These are phyloP conservation scores for Chionodraco myersi DNA, from an alignment of 2,113 vertebrate genomes.

Conservation along the genomic window DNA sequence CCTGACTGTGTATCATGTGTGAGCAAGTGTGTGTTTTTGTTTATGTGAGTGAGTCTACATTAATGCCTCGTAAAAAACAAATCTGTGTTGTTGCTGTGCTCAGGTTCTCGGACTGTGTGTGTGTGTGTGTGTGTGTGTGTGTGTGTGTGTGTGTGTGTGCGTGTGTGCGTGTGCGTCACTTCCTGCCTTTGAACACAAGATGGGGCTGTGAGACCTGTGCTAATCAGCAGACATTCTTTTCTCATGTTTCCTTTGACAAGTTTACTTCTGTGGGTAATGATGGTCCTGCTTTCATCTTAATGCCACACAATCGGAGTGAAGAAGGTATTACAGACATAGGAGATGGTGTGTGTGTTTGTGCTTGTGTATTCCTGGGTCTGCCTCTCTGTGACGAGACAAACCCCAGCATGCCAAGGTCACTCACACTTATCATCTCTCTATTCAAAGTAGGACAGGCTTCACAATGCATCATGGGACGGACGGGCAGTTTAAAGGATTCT, in stretches of 20 bases:
- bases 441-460: neutral
- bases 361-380: slow-evolving; percentile 5
- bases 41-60: neutral
- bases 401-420: slow-evolving; percentile 39
- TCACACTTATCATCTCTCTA: slow-evolving; percentile 49
- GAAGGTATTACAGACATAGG: slow-evolving; percentile 10
- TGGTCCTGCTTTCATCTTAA: slow-evolving; percentile 62
- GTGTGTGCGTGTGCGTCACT: slow-evolving; percentile 8
- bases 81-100: slow-evolving; percentile 1
- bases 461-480: neutral
- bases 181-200: slow-evolving; percentile 68
- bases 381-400: slow-evolving; percentile 41
- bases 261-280: neutral
- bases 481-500: slow-evolving; percentile 19
- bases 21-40: neutral
- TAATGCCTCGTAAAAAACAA: neutral
- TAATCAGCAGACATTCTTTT: slow-evolving; percentile 6
- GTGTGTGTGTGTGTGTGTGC: slow-evolving; percentile 10
- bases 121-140: neutral
- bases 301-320: slow-evolving; percentile 40
- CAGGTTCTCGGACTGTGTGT: neutral
- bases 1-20: neutral
- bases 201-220: slow-evolving; percentile 74
- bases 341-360: neutral
- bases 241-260: neutral